Conservation (phyloP, 1,140 invertebrate genomes). For the Gryon sp. region DNA sequence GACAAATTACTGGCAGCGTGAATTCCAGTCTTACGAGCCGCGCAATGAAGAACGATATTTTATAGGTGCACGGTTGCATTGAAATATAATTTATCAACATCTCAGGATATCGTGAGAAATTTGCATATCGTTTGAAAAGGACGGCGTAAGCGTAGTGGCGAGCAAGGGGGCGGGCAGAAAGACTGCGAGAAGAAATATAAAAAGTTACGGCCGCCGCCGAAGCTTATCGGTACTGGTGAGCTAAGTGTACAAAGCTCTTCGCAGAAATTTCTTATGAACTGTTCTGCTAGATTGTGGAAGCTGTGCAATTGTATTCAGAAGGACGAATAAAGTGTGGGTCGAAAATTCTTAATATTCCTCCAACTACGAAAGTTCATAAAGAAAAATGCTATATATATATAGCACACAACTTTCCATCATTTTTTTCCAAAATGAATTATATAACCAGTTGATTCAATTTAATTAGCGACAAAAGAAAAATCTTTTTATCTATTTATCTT, state of each 20-base stretch:
- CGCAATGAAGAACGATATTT: slow-evolving; percentile 50
- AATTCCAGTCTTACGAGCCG: slow-evolving; percentile 54
- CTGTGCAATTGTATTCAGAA: slow-evolving; percentile 36
- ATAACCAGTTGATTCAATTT: too few species aligned
- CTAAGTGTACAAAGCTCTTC: slow-evolving; percentile 51
- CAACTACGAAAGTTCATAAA: slow-evolving; percentile 45
- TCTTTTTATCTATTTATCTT: slow-evolving; percentile 6
- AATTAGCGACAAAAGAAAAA: too few species aligned
- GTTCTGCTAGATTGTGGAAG: slow-evolving; percentile 30
- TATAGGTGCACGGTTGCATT: slow-evolving; percentile 55
- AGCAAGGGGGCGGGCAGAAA: neutral
- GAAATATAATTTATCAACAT: slow-evolving; percentile 68
- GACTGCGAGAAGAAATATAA: slow-evolving; percentile 38
- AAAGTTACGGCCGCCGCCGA: slow-evolving; percentile 49
- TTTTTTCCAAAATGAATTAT: too few species aligned
- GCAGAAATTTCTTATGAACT: slow-evolving; percentile 45
- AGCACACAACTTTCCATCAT: too few species aligned
- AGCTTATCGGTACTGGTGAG: slow-evolving; percentile 50
- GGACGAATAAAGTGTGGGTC: slow-evolving; percentile 27
- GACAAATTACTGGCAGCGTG: slow-evolving; percentile 48
- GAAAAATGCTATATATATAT: slow-evolving; percentile 10
- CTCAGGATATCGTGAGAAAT: slow-evolving; percentile 61
- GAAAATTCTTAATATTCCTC: slow-evolving; percentile 50
- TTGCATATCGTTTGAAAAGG: slow-evolving; percentile 60
- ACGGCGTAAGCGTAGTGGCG: slow-evolving; percentile 17